phyloP scores from a whole-genome alignment of 2,113 vertebrate genomes.

The Catharus fuscescens region DNA sequence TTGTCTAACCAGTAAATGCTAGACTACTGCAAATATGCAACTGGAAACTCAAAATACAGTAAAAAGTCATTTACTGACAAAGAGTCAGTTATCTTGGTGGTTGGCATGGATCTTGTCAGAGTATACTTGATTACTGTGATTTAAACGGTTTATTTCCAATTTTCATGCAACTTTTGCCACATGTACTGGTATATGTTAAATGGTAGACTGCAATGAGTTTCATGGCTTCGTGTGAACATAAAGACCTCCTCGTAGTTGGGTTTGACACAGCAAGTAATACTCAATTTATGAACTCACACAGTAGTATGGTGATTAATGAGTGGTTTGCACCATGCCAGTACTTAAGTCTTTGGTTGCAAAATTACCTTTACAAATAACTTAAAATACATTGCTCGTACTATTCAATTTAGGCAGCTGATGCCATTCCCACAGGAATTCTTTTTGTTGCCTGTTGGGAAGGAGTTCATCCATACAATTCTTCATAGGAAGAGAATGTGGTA shows the following conservation, averaged over 20 bases:
- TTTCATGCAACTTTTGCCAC: background rate
- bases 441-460: background rate
- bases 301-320: background rate
- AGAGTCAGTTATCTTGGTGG: background rate
- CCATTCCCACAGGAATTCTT: background rate
- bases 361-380: background rate
- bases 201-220: background rate
- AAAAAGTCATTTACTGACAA: background rate
- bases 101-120: background rate
- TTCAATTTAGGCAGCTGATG: background rate
- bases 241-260: rapidly evolving
- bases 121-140: background rate
- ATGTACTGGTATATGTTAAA: rapidly evolving
- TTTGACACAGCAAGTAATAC: background rate
- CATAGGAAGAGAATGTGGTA: background rate
- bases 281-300: background rate
- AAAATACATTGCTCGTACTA: background rate
- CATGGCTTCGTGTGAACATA: background rate
- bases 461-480: background rate
- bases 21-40: background rate
- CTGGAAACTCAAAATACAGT: background rate
- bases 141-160: background rate
- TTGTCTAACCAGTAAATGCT: background rate
- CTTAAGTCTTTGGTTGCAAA: background rate
- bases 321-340: background rate